These are phyloP conservation scores for Anableps anableps DNA, from an alignment of 2,797 vertebrate genomes.

Conservation along the genomic window DNA sequence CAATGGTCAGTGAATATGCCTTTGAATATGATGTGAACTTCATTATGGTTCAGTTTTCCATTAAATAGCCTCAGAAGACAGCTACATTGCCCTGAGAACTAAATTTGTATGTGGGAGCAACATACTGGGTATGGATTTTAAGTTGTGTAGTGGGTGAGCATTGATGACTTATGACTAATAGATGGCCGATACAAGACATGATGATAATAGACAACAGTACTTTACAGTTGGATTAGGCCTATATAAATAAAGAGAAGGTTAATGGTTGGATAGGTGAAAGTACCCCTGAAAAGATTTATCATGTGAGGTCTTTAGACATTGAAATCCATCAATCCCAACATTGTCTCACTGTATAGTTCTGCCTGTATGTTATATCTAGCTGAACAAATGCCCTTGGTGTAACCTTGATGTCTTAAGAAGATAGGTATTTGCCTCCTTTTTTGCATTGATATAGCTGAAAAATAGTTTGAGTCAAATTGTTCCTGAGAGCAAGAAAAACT, in stretches of 20 bases:
- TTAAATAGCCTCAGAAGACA: too few species aligned
- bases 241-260: neutral
- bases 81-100: too few species aligned
- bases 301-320: too few species aligned
- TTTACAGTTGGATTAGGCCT: neutral
- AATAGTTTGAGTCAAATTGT: neutral
- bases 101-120: neutral
- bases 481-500: neutral
- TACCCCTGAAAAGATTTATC: too few species aligned
- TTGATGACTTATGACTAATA: neutral
- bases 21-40: too few species aligned
- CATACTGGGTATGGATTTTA: neutral
- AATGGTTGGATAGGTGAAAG: too few species aligned
- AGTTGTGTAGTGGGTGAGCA: neutral
- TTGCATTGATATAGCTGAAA: neutral
- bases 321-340: too few species aligned
- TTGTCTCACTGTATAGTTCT: too few species aligned
- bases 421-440: neutral
- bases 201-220: neutral
- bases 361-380: too few species aligned
- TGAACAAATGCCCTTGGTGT: too few species aligned
- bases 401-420: neutral
- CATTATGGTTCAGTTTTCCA: too few species aligned
- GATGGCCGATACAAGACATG: neutral
- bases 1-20: too few species aligned